Conservation (phyloP, 2,113 vertebrate species). For the Budorcas taxicolor region DNA sequence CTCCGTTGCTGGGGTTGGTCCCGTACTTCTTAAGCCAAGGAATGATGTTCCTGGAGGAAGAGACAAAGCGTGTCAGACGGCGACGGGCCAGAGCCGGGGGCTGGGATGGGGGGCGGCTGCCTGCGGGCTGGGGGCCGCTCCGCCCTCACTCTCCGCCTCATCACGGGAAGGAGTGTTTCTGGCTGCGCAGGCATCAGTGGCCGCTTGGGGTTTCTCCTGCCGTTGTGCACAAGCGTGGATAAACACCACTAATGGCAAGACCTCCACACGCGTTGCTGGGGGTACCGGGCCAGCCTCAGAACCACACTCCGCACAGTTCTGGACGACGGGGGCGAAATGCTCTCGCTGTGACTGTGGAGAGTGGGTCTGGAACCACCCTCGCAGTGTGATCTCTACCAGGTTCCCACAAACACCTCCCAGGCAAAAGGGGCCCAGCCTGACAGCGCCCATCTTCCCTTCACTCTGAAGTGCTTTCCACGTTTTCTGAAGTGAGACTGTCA, state of each 20-base stretch:
- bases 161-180: background rate
- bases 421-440: background rate
- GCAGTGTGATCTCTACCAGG: background rate
- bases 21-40: constrained; percentile 98
- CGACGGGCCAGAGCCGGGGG: background rate
- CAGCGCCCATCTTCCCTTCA: background rate
- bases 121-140: rapidly evolving
- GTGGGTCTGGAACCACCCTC: background rate
- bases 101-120: rapidly evolving
- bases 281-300: background rate
- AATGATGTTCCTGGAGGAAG: constrained; percentile 89
- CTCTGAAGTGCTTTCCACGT: background rate
- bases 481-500: background rate
- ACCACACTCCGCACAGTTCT: background rate
- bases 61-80: background rate
- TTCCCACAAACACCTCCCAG: background rate
- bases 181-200: background rate
- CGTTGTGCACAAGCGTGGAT: background rate
- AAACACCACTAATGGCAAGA: background rate
- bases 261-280: background rate
- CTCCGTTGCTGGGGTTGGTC: constrained; percentile 93
- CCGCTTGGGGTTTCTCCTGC: background rate
- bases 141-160: background rate
- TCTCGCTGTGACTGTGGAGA: background rate
- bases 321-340: background rate